Evolutionary conservation across 2,888 invertebrate species (phyloP), one percentile per base, ranked within the genome.

Genomic region (Tenthredo distinguenda): DNA sequence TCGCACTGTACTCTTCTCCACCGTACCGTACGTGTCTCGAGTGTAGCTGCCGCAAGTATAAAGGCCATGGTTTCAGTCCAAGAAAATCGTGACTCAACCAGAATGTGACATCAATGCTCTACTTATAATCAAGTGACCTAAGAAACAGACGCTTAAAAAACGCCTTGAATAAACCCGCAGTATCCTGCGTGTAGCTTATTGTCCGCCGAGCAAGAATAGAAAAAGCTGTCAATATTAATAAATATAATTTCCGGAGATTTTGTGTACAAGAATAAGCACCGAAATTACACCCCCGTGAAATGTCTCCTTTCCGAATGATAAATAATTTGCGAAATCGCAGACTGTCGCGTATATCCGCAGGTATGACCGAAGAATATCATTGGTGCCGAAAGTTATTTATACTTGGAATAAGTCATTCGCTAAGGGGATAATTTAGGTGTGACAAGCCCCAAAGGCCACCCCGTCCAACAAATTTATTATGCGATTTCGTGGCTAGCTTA

Each of bases 21-120:
- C 9, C 12, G 18, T 74, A 18, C 43, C 21, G 31, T 21, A 55
- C 77, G 77, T 77, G 77, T 77, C 40, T 77, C 55, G n/a, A 77
- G 77, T 40, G 43, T n/a, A 71, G 37, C 71, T 71, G 0, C 3
- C 37, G 9, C 37, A 40, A 18, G n/a, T 2, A 43, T 74, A 74
- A 74, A 43, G 21, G 43, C 26, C 74, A 43, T 43, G 74, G 21
- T 74, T 74, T 74, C 1, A 74, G n/a, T 43, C 74, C n/a, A 40
- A 74, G 43, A 74, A 74, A 74, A 74, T 40, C 74, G 26, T 74
- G 74, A 43, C 74, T 74, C 12, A 74, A 74, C n/a, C 74, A 7
- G 74, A 74, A 43, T 68, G 34, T 43, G 21, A n/a, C 43, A 43
- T n/a, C 40, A 21, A 43, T n/a, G 40, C 21, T 72, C 10, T 72